Conservation (phyloP, 1,140 invertebrate genomes). For the Cydia strobilella region DNA sequence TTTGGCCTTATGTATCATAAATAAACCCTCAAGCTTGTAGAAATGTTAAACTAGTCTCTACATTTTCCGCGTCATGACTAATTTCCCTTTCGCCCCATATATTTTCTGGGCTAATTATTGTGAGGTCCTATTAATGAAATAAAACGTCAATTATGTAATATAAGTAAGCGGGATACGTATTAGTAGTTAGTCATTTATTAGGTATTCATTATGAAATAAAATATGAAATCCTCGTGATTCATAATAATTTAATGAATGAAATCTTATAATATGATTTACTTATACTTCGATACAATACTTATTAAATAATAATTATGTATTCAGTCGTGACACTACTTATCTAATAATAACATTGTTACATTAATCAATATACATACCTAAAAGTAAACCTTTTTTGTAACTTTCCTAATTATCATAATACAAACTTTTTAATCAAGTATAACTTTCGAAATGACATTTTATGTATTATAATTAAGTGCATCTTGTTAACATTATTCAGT, state of each 20-base stretch:
- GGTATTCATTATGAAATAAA: neutral
- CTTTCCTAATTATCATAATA: neutral
- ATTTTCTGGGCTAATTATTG: neutral
- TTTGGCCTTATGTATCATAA: neutral
- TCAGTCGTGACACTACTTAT: slow-evolving; percentile 27
- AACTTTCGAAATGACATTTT: too few species aligned
- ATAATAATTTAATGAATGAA: slow-evolving; percentile 24
- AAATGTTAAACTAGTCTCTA: neutral
- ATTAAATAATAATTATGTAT: slow-evolving; percentile 8
- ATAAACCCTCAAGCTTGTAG: neutral
- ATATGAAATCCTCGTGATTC: neutral
- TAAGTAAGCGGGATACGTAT: neutral
- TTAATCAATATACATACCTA: slow-evolving; percentile 24
- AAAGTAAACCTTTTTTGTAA: slow-evolving; percentile 6
- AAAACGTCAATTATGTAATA: neutral
- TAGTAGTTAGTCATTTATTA: slow-evolving; percentile 4
- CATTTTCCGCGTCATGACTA: neutral
- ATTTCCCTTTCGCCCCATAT: neutral
- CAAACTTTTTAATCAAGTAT: neutral
- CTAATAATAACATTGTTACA: slow-evolving; percentile 8
- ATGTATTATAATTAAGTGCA: too few species aligned
- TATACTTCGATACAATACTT: slow-evolving; percentile 19
- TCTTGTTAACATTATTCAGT: too few species aligned
- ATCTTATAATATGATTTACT: slow-evolving; percentile 7
- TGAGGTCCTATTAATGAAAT: neutral